These are phyloP conservation scores for Isaurus tuberculatus DNA, from an alignment of 92 coral and sea anemone species.

Conservation along the genomic window DNA sequence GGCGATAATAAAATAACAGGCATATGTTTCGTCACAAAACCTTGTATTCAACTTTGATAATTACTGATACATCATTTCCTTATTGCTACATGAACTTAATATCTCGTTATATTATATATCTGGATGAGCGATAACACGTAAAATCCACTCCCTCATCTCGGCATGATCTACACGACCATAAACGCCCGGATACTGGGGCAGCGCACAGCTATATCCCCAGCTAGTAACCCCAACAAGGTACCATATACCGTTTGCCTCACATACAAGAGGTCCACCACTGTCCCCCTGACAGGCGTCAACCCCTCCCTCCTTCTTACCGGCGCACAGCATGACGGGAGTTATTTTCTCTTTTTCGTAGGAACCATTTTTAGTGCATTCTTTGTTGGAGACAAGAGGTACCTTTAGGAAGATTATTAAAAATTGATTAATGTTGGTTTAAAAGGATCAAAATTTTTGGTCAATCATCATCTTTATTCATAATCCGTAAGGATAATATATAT, in stretches of 20 bases:
- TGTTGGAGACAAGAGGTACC: constrained; percentile 69
- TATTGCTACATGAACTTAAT: neutral
- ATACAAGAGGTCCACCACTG: constrained; percentile 93
- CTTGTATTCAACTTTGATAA: neutral
- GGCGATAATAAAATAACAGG: neutral
- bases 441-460: no score
- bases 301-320: constrained; percentile 68
- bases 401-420: neutral
- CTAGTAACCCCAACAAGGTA: constrained; percentile 88
- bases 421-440: no score
- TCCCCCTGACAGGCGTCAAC: constrained; percentile 89
- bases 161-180: constrained; percentile 70
- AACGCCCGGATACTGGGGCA: constrained; percentile 78
- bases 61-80: neutral
- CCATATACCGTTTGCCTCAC: constrained; percentile 83
- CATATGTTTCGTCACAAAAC: neutral
- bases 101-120: neutral
- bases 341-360: constrained; percentile 62
- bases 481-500: no score
- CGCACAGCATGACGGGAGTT: constrained; percentile 85
- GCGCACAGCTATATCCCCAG: constrained; percentile 92
- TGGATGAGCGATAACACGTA: constrained; percentile 31
- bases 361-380: constrained; percentile 80
- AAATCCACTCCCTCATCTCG: constrained; percentile 76
- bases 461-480: no score